Evolutionary conservation across 2,888 invertebrate species (phyloP), one percentile per base, ranked within the genome.

Genomic region (Athrips mouffetella): DNA sequence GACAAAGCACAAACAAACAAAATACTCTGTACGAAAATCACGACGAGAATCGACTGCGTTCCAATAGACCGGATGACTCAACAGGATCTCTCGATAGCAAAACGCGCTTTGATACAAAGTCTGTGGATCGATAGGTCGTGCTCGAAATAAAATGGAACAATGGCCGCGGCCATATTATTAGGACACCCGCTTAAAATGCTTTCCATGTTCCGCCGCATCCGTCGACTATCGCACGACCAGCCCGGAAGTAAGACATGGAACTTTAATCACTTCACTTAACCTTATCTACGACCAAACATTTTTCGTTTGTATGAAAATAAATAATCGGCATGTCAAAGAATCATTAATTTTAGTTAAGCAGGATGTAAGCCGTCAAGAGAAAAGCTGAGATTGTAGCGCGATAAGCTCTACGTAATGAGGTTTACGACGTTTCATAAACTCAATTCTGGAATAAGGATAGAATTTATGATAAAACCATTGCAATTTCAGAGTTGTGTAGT

Each of bases 141-240:
- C 73, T 73, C 59, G 67, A 81, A 81, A 84, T 80, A 83, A 81
- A 50, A 79, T 75, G 73, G 80, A 76, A 82, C 82, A 84, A 81
- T 81, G 71, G 78, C 60, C 66, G 59, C 54, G 52, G 59, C 62
- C 71, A 63, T 72, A 72, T 72, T 76, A 73, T 76, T 75, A 68
- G 78, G 73, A 67, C 65, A 63, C 66, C 62, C 73, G 79, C 80
- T 87, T 88, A 88, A 88, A 88, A 88, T 87, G 86, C 87, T 87
- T 87, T 87, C 75, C 86, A 76, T 88, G 87, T 88, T 75, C 66
- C 65, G 65, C 62, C 67, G 71, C 82, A 77, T 86, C 85, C 86
- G 86, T 73, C 67, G 67, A 60, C 65, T 52, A 67, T 70, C 67
- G 67, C 59, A 63, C 61, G 63, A 61, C 63, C 53, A 60, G 53